Evolutionary conservation across 2,888 invertebrate species (phyloP), one percentile per base, ranked within the genome.

Genomic region (Drosophila meridionalis): DNA sequence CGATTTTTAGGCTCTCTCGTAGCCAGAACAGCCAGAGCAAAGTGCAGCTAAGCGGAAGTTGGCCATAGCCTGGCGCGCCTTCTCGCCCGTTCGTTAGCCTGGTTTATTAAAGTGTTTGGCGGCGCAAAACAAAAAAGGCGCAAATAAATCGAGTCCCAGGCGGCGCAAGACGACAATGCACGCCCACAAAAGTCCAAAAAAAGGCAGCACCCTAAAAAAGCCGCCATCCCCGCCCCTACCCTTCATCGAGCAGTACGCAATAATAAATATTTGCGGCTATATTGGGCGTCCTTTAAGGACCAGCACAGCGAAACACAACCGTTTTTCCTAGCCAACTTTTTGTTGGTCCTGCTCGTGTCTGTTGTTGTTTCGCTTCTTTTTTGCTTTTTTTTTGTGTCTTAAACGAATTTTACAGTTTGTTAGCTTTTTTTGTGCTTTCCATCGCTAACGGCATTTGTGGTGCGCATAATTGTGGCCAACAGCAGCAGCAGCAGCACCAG

Each of bases 201-300:
- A 6, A 40, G 34, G 34, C 34, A 9, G 4, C 26, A 26, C 3
- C n/a, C 34, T 20, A 52, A 63, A 72, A 74, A 65, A 69, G 43
- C 14, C 14, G 36, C 38, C 36, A 57, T 53, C 66, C 30, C 59
- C 36, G 14, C 12, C n/a, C 11, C 32, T 2, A 2, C 26, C 26
- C 20, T 34, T 52, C 38, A 32, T 7, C 48, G 34, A 32, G 53
- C 69, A 70, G 71, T 73, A 80, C 69, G 83, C 75, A 74, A 83
- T 86, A 81, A 83, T 83, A 88, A 88, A 88, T 88, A 90, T 86
- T 88, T 88, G 81, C 73, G 75, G 74, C 69, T 60, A 78, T 83
- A 82, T 89, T 83, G 81, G 68, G 56, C 55, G 59, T 68, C 52
- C 66, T 67, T 57, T 52, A 62, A 66, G 20, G 62, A 53, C 52